phyloP scores from a whole-genome alignment of 2,113 vertebrate species.

The Zosterops lateralis region DNA sequence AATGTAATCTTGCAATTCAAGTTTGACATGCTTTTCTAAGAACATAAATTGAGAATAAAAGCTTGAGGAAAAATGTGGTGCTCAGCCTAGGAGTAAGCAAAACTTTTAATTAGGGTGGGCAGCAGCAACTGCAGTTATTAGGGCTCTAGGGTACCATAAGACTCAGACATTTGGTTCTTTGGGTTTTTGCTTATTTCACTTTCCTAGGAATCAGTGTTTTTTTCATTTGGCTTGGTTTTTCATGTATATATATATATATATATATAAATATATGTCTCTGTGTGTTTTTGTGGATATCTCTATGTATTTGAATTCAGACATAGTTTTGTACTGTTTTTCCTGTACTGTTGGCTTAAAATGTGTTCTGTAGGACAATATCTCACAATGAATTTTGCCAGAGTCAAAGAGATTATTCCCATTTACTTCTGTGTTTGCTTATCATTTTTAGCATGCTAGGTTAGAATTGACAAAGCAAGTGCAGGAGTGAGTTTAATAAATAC shows the following conservation, averaged over 20 bases:
- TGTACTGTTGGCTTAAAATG: not conserved
- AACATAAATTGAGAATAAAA: not conserved
- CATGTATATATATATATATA: no score
- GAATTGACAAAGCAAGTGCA: not conserved
- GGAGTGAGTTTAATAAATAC: not conserved
- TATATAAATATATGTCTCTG: no score
- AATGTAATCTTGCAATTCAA: not conserved
- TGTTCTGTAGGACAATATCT: not conserved
- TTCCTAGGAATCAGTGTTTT: not conserved
- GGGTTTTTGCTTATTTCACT: not conserved
- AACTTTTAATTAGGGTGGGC: not conserved
- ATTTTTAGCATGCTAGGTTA: not conserved
- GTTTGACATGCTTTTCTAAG: not conserved
- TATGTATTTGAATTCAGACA: not conserved
- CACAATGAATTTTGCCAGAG: not conserved
- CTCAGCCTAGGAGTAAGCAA: not conserved
- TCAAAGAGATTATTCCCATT: not conserved
- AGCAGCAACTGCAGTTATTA: not conserved
- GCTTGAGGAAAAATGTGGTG: not conserved
- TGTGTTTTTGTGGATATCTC: not conserved
- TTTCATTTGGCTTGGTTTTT: not conserved
- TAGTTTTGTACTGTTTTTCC: not conserved
- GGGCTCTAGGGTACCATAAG: not conserved
- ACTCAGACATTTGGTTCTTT: not conserved
- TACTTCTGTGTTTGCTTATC: not conserved